Evolutionary conservation across 2,113 vertebrate genomes (phyloP).

Genomic region (Cryptomyrus ogoouensis): DNA sequence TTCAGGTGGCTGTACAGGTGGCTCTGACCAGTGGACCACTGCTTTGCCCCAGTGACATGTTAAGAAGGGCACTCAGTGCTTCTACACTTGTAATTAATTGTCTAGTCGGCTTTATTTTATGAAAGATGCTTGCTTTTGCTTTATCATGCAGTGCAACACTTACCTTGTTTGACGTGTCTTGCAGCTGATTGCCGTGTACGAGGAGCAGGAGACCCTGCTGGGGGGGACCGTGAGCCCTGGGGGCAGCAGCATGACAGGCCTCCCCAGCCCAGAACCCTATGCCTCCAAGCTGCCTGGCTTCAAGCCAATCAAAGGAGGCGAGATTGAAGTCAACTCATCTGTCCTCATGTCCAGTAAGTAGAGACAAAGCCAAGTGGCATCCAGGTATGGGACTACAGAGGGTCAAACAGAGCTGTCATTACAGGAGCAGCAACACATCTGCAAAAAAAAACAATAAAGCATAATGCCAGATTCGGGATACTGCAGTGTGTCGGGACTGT

Average conservation of each 20-base stretch:
- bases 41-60: not conserved
- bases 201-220: constrained; percentile 77
- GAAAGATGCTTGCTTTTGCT: not conserved
- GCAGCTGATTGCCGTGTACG: constrained; percentile 90
- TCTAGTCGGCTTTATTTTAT: not conserved
- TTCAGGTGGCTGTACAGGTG: not conserved
- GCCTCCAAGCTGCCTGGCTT: constrained; percentile 78
- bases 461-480: not conserved
- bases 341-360: constrained; percentile 83
- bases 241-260: constrained; percentile 46
- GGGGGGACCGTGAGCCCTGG: constrained; percentile 56
- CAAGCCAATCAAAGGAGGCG: constrained; percentile 81
- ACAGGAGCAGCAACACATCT: not conserved
- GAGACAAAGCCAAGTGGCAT: not conserved
- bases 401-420: not conserved
- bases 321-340: constrained; percentile 91
- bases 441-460: not conserved
- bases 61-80: not conserved
- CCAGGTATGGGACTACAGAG: not conserved
- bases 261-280: constrained; percentile 74
- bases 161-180: constrained; percentile 26
- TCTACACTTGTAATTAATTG: not conserved
- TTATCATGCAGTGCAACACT: not conserved
- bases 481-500: not conserved
- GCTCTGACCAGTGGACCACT: not conserved